Evolutionary conservation across 2,888 invertebrate genomes (phyloP), one percentile per base, ranked within the genome.

Genomic region (Xestia rhomboidea): DNA sequence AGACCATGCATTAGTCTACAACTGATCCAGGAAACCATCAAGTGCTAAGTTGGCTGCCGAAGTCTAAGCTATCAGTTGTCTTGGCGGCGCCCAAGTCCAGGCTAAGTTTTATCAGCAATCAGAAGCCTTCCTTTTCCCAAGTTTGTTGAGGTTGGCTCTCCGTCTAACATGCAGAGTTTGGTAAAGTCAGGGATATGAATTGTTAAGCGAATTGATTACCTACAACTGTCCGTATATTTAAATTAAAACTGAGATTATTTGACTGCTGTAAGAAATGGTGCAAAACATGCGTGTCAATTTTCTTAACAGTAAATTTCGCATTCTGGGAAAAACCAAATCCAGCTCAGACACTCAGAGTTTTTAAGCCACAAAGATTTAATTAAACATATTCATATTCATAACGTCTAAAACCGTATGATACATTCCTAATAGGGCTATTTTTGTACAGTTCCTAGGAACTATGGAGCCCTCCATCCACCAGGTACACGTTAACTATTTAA

Each of bases 41-140:
- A 68, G 68, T 49, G 27, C 49, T 67, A 76, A 81, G 27, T 70
- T 30, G 51, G 41, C 34, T 66, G 49, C 21, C 38, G 57, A 79
- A 66, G 60, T 41, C 18, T 66, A 18, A 30, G 21, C 68, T 80
- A 66, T 51, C 81, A 69, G 60, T n/a, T 66, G 57, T 54, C 69
- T 60, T 64, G 41, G 21, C n/a, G 0, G 30, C 2, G n/a, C 38
- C 18, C 21, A 66, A 73, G 66, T 30, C 34, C 57, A 44, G 51
- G 0, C 66, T 13, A 78, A 78, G 74, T 80, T 73, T 62, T 79
- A 79, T 79, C 57, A 34, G 34, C 27, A 34, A 73, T 66, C 57
- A 44, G 24, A 34, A 51, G 27, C 24, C 34, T 54, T 64, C 51
- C 44, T 54, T 66, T 73, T 21, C 27, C 41, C 10, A 41, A 73